phyloP scores from a whole-genome alignment of 23 tunicate genomes.

The Botrylloides violaceus region DNA sequence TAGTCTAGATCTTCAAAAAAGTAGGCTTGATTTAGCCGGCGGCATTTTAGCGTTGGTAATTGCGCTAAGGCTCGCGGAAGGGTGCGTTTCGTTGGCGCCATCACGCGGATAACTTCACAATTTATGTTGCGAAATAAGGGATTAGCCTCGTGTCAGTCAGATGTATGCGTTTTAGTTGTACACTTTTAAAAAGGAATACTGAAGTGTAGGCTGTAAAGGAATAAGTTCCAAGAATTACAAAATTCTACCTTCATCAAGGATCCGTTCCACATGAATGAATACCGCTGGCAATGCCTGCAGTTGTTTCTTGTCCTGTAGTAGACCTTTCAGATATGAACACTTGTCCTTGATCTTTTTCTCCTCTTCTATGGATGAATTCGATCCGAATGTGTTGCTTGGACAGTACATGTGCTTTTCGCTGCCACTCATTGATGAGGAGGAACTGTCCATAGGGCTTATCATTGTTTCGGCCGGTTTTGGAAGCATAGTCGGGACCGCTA shows the following conservation, averaged over 20 bases:
- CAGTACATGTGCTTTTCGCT: constrained; percentile 6
- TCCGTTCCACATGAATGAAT: constrained; percentile 80
- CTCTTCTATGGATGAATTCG: constrained; percentile 40
- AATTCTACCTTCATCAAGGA: constrained; percentile 88
- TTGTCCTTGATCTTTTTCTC: constrained; percentile 87
- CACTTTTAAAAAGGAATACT: no score
- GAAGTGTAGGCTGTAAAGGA: no score
- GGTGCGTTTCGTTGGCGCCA: no score
- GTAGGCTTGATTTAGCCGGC: no score
- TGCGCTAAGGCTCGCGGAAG: no score
- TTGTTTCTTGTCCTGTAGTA: constrained; percentile 86
- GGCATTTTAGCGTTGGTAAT: no score
- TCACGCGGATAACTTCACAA: no score
- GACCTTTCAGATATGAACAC: constrained; percentile 83
- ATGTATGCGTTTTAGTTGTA: no score
- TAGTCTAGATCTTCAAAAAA: no score
- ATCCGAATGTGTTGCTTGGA: constrained; percentile 1
- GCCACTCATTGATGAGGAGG: constrained; percentile 11
- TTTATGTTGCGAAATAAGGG: no score
- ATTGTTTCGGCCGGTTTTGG: constrained; percentile 5
- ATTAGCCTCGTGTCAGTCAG: no score
- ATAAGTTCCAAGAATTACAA: no score
- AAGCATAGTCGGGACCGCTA: background rate
- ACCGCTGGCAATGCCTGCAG: constrained; percentile 66
- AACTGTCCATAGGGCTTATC: constrained; percentile 24